Evolutionary conservation across 2,888 invertebrate species (phyloP), one percentile per base, ranked within the genome.

Genomic region (Perizoma flavofasciatum): DNA sequence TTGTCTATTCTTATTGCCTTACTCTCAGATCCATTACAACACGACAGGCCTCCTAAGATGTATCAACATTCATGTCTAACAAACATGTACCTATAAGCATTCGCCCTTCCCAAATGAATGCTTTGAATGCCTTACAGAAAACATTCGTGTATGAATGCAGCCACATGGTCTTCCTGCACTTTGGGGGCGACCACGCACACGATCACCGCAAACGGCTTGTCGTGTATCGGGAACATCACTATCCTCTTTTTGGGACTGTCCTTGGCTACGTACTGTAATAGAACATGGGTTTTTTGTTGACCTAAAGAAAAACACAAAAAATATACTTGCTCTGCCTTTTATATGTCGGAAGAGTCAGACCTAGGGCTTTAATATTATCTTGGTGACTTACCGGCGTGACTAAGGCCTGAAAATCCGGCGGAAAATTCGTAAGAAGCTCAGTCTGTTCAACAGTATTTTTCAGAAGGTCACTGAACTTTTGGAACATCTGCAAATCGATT

Each of bases 181-280:
- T 75, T 82, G 0, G 89, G 79, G 0, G 75, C 72, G 0, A 89
- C 62, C n/a, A 83, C 73, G 58, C 85, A 89, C 0, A 85, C 79
- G 9, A 90, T 72, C 1, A 82, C 68, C 0, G 86, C 77, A 50
- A 88, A 89, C 3, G 86, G 85, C 7, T 75, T 78, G 55, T 82
- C 85, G 1, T 48, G 1, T 0, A 86, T 67, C 0, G 86, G 82
- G 22, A 61, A 78, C 77, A 89, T 60, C 10, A 85, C 60, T 0
- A 89, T 52, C 0, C 83, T 83, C 54, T 74, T 86, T 72, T 86
- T 89, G 0, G 52, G 7, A 40, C 61, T 66, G 8, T 84, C 82
- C 60, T 79, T 79, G 0, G 69, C 10, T 0, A 85, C 5, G 41
- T 64, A 70, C 87, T 87, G 75, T 7, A 78, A 80, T 6, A 44